Base-by-base conservation (phyloP, 2,113 vertebrate genomes). In the Caranx ignobilis region DNA sequence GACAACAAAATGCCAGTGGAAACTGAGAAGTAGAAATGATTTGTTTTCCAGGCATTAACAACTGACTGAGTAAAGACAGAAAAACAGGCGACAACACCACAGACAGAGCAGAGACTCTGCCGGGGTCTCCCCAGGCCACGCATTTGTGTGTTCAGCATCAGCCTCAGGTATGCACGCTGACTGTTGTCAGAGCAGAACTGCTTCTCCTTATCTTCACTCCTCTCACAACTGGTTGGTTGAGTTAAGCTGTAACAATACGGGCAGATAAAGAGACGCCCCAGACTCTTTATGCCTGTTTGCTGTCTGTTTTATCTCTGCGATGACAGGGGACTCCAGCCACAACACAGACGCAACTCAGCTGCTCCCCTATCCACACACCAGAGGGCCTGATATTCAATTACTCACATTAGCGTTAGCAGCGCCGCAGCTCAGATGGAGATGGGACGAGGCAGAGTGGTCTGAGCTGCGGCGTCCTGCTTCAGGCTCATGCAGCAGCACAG, bases 171-270 rank as follows among this genome's bases (percentile, higher is more conserved):
- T 54, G 75, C 39, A 31, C 2, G 69, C 32, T 31, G 62, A 50
- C 66, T n/a, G 81, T 65, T 64, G 75, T 71, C 76, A 63, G 72
- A 16, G 59, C 16, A 41, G 31, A 52, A 3, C 64, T 34, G 82
- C 76, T 70, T 11, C 52, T 21, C 74, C 77, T 85, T 82, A 86
- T 87, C 88, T 81, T 2, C 37, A 1, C 31, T 68, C 7, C 31
- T 5, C 60, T 70, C 55, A 55, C 76, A 78, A 80, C 84, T 66
- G 86, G 77, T 65, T 63, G 77, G 63, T 65, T 45, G 41, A 74
- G 76, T 84, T 77, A 61, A 86, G 89, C 80, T 63, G 80, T 43
- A 68, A 66, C 76, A 82, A 82, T 77, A 81, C 59, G 18, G 56
- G 59, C 54, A 65, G 78, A 88, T 84, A 82, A 78, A 57, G 68